Percentiles rank a stretch among this genome's conserved stretches.
phyloP scores from a whole-genome alignment of 53 echinoderm and acorn worm species.

The Astropecten irregularis region DNA sequence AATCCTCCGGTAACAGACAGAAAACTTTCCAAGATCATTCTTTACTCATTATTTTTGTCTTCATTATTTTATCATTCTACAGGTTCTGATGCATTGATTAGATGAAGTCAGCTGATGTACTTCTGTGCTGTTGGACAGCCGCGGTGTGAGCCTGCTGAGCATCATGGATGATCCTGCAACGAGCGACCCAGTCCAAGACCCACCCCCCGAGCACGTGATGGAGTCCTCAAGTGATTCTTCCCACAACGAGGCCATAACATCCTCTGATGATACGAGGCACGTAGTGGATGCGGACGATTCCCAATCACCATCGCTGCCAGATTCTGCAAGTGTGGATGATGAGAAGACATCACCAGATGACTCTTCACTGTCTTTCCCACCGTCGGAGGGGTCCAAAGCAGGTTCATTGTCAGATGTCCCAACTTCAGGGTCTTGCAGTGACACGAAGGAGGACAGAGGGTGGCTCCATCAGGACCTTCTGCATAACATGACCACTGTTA shows the following conservation, averaged over 20 bases:
- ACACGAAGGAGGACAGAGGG: conserved; percentile 35
- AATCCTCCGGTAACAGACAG: no score
- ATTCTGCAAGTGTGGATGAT: no score
- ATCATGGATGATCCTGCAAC: conserved; percentile 13
- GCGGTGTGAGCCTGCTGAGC: not conserved
- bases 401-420: no score
- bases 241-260: not conserved
- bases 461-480: conserved; percentile 44
- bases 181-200: conserved; percentile 13
- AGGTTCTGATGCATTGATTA: not conserved
- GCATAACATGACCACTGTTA: not conserved
- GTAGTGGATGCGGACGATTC: not conserved
- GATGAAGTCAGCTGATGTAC: not conserved
- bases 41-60: not conserved
- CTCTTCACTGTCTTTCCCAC: no score
- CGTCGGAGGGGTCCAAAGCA: no score
- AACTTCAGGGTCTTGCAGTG: no score
- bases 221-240: conserved; percentile 9
- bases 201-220: conserved; percentile 9
- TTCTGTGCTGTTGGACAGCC: not conserved
- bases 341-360: no score
- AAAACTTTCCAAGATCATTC: no score
- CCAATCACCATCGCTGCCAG: not conserved
- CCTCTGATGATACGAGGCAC: not conserved
- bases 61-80: not conserved